A percentile compares a stretch with the other conserved stretches of the same genome.
Conservation (phyloP, 2,113 vertebrate species). For the Setophaga kirtlandii region DNA sequence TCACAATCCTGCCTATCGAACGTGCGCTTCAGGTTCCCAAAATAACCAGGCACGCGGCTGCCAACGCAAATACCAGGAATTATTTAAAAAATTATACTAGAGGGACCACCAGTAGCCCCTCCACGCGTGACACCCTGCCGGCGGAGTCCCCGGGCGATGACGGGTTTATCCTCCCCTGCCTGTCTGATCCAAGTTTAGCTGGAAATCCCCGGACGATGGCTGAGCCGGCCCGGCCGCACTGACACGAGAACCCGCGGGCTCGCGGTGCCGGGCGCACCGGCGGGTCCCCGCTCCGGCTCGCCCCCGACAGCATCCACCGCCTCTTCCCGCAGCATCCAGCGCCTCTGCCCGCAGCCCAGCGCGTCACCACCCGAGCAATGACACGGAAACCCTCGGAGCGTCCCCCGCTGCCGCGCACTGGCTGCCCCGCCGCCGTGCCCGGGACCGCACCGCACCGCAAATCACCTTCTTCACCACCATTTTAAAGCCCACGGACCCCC, state of each 20-base stretch:
- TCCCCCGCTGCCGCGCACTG: background rate
- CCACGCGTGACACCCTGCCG: background rate
- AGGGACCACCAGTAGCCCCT: background rate
- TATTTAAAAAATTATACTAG: background rate
- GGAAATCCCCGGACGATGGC: background rate
- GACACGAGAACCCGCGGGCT: background rate
- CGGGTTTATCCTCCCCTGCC: background rate
- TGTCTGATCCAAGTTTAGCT: background rate
- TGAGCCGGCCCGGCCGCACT: background rate
- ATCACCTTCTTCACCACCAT: conserved; percentile 30
- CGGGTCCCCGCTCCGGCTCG: background rate
- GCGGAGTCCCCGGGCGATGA: background rate
- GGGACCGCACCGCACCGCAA: background rate
- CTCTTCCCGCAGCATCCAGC: background rate
- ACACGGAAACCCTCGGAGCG: background rate
- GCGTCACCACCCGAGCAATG: background rate
- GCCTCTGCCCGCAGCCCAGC: background rate
- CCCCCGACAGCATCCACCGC: background rate
- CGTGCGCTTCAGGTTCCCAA: background rate
- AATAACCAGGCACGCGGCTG: background rate
- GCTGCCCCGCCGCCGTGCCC: background rate
- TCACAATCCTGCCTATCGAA: background rate
- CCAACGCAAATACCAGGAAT: background rate
- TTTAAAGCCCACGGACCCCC: background rate
- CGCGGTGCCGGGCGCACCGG: background rate